phyloP scores from a whole-genome alignment of 2,888 invertebrate species.

The Ichneumoninae sp. region DNA sequence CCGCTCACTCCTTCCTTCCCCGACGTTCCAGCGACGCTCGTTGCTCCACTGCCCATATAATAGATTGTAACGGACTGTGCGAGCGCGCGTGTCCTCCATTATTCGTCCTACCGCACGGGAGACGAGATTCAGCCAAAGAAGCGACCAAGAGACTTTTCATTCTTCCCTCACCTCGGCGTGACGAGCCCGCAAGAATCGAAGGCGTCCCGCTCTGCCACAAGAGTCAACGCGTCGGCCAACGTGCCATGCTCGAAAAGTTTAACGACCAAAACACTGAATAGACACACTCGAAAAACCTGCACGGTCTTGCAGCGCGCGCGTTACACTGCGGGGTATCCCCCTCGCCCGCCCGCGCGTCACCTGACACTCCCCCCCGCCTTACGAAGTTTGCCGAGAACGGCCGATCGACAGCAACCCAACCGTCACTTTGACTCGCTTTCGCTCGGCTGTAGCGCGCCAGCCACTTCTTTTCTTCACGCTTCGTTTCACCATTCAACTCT shows the following conservation, averaged over 20 bases:
- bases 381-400: neutral
- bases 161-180: neutral
- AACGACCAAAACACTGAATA: conserved; percentile 54
- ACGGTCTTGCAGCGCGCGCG: conserved; percentile 22
- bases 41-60: conserved; percentile 64
- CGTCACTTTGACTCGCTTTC: conserved; percentile 42
- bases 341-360: conserved; percentile 22
- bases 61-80: conserved; percentile 52
- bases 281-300: conserved; percentile 55
- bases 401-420: neutral
- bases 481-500: conserved; percentile 53
- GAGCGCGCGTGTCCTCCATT: conserved; percentile 57
- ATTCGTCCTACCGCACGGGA: conserved; percentile 39
- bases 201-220: neutral
- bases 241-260: neutral
- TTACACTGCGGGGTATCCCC: conserved; percentile 42
- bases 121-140: conserved; percentile 8
- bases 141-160: conserved; percentile 2
- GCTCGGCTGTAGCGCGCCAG: conserved; percentile 49
- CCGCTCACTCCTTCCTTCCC: conserved; percentile 26
- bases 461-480: conserved; percentile 63
- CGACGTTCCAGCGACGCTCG: neutral
- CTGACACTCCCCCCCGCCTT: neutral
- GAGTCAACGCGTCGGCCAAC: neutral
- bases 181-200: neutral